These are phyloP conservation scores for Fregata magnificens DNA, from an alignment of 2,113 vertebrate genomes.

Conservation along the genomic window DNA sequence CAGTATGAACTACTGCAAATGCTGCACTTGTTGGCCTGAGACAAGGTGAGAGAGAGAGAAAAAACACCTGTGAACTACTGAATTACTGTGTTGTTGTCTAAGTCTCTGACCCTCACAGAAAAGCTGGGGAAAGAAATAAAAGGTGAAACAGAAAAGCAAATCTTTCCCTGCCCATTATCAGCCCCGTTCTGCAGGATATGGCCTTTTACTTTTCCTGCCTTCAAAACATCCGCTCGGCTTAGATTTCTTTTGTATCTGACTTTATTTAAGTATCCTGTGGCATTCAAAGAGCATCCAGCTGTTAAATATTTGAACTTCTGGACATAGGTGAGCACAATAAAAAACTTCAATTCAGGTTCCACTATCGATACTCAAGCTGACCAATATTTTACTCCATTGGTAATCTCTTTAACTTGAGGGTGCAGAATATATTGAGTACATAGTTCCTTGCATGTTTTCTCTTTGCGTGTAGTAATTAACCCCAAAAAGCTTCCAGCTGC, in stretches of 20 bases:
- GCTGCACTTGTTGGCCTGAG: background rate
- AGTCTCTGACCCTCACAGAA: background rate
- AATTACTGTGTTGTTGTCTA: background rate
- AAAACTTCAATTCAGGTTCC: background rate
- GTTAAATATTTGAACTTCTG: background rate
- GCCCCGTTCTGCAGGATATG: background rate
- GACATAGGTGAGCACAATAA: background rate
- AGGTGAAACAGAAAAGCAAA: background rate
- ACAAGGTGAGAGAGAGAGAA: background rate
- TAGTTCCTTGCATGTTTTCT: background rate
- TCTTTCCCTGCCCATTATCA: background rate
- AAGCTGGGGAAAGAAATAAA: background rate
- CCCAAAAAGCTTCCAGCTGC: constrained; percentile 22
- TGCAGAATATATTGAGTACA: background rate
- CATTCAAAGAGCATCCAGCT: background rate
- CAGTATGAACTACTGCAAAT: constrained; percentile 6
- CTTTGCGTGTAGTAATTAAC: background rate
- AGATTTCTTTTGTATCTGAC: background rate
- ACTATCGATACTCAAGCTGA: background rate
- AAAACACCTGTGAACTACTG: background rate
- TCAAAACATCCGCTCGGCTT: background rate
- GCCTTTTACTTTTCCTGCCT: background rate
- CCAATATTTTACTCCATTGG: background rate
- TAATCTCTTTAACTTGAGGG: background rate
- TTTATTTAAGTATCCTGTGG: background rate